Base-by-base conservation (phyloP, 2,797 vertebrate species). In the Craterocephalus amniculus region DNA sequence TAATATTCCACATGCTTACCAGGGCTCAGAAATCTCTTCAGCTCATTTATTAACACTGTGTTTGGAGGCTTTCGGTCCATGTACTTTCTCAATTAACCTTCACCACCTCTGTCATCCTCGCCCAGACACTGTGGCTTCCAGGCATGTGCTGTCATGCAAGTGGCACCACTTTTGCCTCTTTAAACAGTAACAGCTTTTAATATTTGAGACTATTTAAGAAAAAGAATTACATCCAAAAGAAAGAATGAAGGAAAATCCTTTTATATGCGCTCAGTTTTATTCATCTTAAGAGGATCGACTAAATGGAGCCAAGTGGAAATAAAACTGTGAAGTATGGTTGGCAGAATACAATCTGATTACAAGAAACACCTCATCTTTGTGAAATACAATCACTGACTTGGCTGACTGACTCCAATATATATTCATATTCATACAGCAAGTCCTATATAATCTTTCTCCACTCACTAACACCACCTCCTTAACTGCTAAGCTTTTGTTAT, bases 31-130 rank as follows among this genome's bases (percentile, higher is more conserved):
- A 81, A 87, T 85, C 70, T 72, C 73, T 77, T 51, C 51, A 27
- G 80, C 63, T 81, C 78, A 51, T 76, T 84, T 77, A 91, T 91
- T 78, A 86, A 68, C 13, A 62, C 40, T 27, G 29, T 58, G n/a
- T 48, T 58, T 62, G 31, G 8, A 38, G 68, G 34, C 58, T 61
- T 66, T 61, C 57, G 72, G 58, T 86, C 67, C 57, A 72, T 85
- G 77, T 59, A 35, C 74, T 76, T 77, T 70, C 45, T 70, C 31
- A 56, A 74, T 84, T 90, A 84, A 83, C 86, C 80, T 85, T 86
- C 55, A 43, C 14, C 26, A 45, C 22, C 29, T 70, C 7, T 35
- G 54, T 48, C 31, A 57, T 67, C 5, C 6, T 10, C 22, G 31
- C 56, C n/a, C 8, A 45, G 43, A 32, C 76, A 59, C 43, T 67